phyloP scores from a whole-genome alignment of 2,797 vertebrate species.

The Malacoraja senta region DNA sequence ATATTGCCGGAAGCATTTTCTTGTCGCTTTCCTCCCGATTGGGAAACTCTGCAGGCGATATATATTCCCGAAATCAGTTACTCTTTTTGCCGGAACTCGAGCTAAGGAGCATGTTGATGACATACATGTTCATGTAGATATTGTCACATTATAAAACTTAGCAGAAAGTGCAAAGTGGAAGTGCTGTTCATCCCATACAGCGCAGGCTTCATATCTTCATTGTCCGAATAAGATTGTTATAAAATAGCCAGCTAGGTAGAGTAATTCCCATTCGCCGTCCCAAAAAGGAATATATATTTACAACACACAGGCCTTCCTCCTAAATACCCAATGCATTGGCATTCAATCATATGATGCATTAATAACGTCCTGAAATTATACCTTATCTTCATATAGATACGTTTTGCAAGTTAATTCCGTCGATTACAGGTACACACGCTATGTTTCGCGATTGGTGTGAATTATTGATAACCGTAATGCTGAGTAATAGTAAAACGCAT shows the following conservation, averaged over 20 bases:
- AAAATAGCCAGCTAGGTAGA: neutral
- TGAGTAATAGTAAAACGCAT: neutral
- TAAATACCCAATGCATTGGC: neutral
- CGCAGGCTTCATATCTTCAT: too few relatives aligned
- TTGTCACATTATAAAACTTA: neutral
- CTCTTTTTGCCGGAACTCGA: neutral
- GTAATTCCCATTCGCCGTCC: neutral
- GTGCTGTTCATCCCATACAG: neutral
- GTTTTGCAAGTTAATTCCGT: neutral
- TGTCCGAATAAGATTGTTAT: too few relatives aligned
- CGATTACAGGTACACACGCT: neutral
- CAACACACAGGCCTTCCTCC: neutral
- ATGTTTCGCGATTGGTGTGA: neutral
- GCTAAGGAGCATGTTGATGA: neutral
- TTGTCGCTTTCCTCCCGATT: neutral
- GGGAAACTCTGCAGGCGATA: neutral
- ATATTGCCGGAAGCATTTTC: neutral
- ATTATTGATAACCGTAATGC: conserved; percentile 7
- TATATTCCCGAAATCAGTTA: neutral
- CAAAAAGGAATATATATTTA: neutral
- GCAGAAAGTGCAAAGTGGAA: neutral
- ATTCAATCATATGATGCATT: neutral
- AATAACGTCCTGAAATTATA: neutral
- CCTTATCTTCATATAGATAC: neutral
- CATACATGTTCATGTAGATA: neutral